These are phyloP conservation scores for Chionis minor DNA, from an alignment of 2,113 vertebrate species.

Conservation along the genomic window DNA sequence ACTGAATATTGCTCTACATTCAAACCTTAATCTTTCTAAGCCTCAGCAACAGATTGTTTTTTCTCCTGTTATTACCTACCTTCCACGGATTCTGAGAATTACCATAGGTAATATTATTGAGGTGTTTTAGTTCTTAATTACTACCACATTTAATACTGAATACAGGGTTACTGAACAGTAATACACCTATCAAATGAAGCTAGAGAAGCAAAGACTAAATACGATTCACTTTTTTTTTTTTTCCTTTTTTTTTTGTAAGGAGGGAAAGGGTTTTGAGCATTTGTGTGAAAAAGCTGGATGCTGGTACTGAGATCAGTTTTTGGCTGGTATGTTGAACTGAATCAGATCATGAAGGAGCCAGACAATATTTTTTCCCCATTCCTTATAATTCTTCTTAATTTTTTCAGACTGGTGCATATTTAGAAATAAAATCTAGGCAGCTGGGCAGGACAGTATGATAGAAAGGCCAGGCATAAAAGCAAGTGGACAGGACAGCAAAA, in stretches of 20 bases:
- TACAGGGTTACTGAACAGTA: neutral
- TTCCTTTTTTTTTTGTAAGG: neutral
- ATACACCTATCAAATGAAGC: neutral
- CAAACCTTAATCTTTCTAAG: neutral
- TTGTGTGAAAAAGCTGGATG: slow-evolving; percentile 47
- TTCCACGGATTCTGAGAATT: neutral
- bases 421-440: slow-evolving; percentile 63
- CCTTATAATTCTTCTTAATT: slow-evolving; percentile 42
- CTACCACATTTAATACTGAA: neutral
- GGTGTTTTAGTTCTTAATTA: neutral
- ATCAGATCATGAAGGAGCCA: slow-evolving; percentile 20
- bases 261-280: slow-evolving; percentile 9
- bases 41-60: neutral
- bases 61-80: neutral
- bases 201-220: slow-evolving; percentile 43
- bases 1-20: neutral
- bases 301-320: slow-evolving; percentile 36
- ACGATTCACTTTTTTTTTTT: neutral
- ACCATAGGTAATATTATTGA: neutral
- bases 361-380: slow-evolving; percentile 42
- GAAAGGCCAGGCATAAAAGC: slow-evolving; percentile 59
- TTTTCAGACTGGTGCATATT: slow-evolving; percentile 50
- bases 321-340: slow-evolving; percentile 33
- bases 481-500: slow-evolving; percentile 53
- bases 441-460: slow-evolving; percentile 56